Conservation (phyloP, 23 tunicate genomes). For the Ascidia mentula region DNA sequence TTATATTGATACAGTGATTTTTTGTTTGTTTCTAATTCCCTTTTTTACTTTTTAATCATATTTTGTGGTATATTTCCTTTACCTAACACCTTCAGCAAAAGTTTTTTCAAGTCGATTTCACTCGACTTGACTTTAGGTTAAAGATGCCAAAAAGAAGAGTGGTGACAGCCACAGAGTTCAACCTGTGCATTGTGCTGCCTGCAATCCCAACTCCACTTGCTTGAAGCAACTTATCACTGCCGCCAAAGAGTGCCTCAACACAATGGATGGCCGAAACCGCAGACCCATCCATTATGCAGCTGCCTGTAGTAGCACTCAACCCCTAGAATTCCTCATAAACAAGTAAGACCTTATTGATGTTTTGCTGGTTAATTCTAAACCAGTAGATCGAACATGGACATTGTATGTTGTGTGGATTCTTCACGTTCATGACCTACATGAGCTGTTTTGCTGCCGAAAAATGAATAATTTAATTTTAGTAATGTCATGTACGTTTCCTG, state of each 20-base stretch:
- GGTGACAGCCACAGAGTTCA: constrained; percentile 56
- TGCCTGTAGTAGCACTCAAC: constrained; percentile 64
- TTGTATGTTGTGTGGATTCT: neutral
- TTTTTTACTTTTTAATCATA: no score
- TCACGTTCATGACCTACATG: neutral
- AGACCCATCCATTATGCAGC: constrained; percentile 98
- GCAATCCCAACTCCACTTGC: constrained; percentile 71
- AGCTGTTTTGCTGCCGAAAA: no score
- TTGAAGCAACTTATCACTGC: constrained; percentile 54
- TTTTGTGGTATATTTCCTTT: no score
- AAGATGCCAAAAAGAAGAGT: constrained; percentile 79
- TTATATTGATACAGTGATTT: no score
- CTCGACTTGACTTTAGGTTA: constrained; percentile 33
- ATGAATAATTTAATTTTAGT: no score
- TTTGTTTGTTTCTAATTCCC: no score
- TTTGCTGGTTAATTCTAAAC: neutral
- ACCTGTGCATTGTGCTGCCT: constrained; percentile 88
- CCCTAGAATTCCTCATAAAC: constrained; percentile 63
- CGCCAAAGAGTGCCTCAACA: constrained; percentile 85
- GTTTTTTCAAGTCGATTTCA: no score
- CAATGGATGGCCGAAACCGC: constrained; percentile 82
- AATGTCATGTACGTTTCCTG: no score
- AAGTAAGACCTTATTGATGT: constrained; percentile 33
- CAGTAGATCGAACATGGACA: neutral
- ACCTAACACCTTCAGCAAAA: no score